These are phyloP conservation scores for Chitala chitala DNA, from an alignment of 2,113 vertebrate species.

Conservation along the genomic window DNA sequence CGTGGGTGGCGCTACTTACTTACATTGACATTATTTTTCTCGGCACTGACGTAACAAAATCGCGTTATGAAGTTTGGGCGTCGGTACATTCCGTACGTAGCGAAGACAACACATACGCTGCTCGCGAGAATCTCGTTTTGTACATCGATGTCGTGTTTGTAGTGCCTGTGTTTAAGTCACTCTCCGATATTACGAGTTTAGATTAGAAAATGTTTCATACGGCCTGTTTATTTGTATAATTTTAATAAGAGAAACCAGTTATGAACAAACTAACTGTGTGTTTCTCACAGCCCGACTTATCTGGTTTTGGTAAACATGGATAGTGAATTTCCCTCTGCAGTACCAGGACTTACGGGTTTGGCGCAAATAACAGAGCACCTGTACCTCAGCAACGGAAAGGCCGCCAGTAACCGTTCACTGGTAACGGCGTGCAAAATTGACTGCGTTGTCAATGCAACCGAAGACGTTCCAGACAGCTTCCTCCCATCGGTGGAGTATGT, in stretches of 20 bases:
- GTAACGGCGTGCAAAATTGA: constrained; percentile 45
- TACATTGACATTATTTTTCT: neutral
- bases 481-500: constrained; percentile 46
- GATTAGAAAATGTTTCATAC: too few relatives aligned
- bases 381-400: constrained; percentile 52
- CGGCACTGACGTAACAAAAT: neutral
- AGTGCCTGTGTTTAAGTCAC: too few relatives aligned
- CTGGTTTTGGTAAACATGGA: neutral
- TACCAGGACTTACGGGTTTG: constrained; percentile 47
- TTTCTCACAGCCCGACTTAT: neutral
- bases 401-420: constrained; percentile 42
- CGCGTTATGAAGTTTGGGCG: constrained; percentile 12
- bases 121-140: neutral
- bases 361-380: constrained; percentile 57
- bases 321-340: constrained; percentile 22
- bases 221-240: too few relatives aligned
- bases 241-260: too few relatives aligned
- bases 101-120: neutral
- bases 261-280: too few relatives aligned
- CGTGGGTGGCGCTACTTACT: too few relatives aligned
- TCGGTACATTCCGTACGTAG: neutral
- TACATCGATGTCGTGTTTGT: too few relatives aligned
- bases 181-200: too few relatives aligned
- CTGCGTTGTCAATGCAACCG: constrained; percentile 56
- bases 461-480: constrained; percentile 16